Percentiles rank a stretch among this genome's conserved stretches.
phyloP scores from a whole-genome alignment of 2,113 vertebrate species.

The Gymnocephalus cernua region DNA sequence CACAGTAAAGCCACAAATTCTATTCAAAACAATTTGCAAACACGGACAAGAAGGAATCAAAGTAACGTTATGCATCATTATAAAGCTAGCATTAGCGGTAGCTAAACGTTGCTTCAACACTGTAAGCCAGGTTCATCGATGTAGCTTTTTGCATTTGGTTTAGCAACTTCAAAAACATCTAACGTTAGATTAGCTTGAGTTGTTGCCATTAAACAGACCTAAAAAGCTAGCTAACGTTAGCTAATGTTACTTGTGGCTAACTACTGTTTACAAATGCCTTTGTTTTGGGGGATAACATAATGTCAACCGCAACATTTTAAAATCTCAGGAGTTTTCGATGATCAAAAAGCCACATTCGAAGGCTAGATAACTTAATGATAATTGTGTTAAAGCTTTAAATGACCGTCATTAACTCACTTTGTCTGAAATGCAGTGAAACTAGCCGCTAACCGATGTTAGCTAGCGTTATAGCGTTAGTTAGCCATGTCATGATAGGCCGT shows the following conservation, averaged over 20 bases:
- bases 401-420: slow-evolving; percentile 34
- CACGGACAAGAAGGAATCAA: neutral
- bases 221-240: slow-evolving; percentile 47
- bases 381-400: neutral
- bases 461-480: slow-evolving; percentile 31
- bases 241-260: slow-evolving; percentile 56
- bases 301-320: slow-evolving; percentile 2
- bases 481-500: slow-evolving; percentile 74
- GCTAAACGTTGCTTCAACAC: neutral
- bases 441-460: slow-evolving; percentile 59
- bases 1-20: slow-evolving; percentile 13
- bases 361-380: neutral
- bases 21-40: slow-evolving; percentile 41
- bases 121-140: neutral
- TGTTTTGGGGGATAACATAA: slow-evolving; percentile 8
- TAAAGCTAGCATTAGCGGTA: neutral
- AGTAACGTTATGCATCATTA: neutral
- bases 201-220: slow-evolving; percentile 34
- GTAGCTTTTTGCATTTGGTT: slow-evolving; percentile 5
- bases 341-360: neutral
- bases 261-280: slow-evolving; percentile 52
- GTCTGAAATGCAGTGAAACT: slow-evolving; percentile 33
- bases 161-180: slow-evolving; percentile 43
- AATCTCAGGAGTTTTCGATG: fast-evolving
- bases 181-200: slow-evolving; percentile 21